A percentile compares a stretch with the other conserved stretches of the same genome.
Evolutionary conservation across 2,113 vertebrate species (phyloP).

Genomic region (Psophia crepitans): DNA sequence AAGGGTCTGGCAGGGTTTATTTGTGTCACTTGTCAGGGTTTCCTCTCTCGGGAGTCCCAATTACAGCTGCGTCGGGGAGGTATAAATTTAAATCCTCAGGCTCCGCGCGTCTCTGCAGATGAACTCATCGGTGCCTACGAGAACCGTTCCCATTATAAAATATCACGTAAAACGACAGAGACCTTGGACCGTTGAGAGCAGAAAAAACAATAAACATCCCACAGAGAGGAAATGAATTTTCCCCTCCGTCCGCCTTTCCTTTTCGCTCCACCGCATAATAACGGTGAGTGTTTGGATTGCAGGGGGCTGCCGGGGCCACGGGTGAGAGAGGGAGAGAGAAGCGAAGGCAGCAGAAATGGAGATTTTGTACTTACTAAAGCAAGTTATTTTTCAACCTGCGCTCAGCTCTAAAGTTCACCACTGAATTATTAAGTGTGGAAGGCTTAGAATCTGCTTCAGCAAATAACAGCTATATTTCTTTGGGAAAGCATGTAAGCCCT

Average conservation of each 20-base stretch:
- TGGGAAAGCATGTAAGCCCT: background rate
- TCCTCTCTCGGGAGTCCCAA: background rate
- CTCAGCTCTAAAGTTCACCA: conserved; percentile 52
- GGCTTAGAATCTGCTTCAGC: background rate
- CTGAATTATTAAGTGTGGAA: conserved; percentile 62
- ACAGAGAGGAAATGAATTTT: conserved; percentile 23
- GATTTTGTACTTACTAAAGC: conserved; percentile 52
- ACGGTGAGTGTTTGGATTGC: conserved; percentile 21
- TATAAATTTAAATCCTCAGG: conserved; percentile 16
- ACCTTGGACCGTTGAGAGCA: conserved; percentile 13
- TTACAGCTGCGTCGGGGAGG: background rate
- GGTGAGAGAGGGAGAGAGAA: background rate
- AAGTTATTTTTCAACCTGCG: conserved; percentile 47
- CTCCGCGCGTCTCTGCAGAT: background rate
- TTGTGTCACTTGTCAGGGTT: conserved; percentile 20
- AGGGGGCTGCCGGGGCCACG: background rate
- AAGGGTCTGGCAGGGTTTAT: conserved; percentile 5
- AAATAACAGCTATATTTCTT: conserved; percentile 24
- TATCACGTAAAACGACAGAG: background rate
- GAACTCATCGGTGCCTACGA: conserved; percentile 12
- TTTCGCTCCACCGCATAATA: background rate
- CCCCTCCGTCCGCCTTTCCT: background rate
- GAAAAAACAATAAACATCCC: conserved; percentile 53
- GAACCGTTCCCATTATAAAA: conserved; percentile 43
- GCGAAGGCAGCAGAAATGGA: conserved; percentile 31